Base-by-base conservation (phyloP, 2,888 invertebrate species). In the Microctonus hyperodae region DNA sequence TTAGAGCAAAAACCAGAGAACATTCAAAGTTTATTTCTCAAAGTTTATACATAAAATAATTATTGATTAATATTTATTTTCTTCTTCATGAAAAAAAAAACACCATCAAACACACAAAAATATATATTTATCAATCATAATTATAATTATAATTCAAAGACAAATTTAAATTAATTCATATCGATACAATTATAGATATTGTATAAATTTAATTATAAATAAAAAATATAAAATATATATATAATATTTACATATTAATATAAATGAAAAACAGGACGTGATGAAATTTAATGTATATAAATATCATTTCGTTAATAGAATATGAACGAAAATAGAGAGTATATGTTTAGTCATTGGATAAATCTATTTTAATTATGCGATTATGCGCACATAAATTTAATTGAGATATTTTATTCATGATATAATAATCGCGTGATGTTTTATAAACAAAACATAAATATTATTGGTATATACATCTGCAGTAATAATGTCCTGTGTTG, bases 21-120 rank as follows among this genome's bases (percentile, higher is more conserved):
- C 25, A 65, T 65, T 64, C 57, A 44, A 48, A 64, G 31, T 64
- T 58, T 50, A 50, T 28, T 64, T 40, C 51, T 20, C 9, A 4
- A 53, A 25, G 37, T 33, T 33, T 16, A 16, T 44, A n/a, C 44
- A n/a, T 20, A 44, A 5, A 5, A 28, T 28, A 28, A 28, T n/a
- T n/a, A 37, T 35, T 33, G 22, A 55, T 63, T 53, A 37, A 63
- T 25, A 20, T 16, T 11, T 20, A 20, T 50, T 51, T 31, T n/a
- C 48, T 28, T 11, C 23, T 37, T 28, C n/a, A 56, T 56, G n/a
- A 28, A 20, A 16, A 33, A 56, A 13, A 56, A n/a, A 31, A 16
- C n/a, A n/a, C n/a, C n/a, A n/a, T n/a, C n/a, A n/a, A n/a, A n/a
- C n/a, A n/a, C n/a, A n/a, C n/a, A n/a, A n/a, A n/a, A n/a, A n/a